Conservation (phyloP, 2,888 invertebrate species). For the Iselma pallidipennis region DNA sequence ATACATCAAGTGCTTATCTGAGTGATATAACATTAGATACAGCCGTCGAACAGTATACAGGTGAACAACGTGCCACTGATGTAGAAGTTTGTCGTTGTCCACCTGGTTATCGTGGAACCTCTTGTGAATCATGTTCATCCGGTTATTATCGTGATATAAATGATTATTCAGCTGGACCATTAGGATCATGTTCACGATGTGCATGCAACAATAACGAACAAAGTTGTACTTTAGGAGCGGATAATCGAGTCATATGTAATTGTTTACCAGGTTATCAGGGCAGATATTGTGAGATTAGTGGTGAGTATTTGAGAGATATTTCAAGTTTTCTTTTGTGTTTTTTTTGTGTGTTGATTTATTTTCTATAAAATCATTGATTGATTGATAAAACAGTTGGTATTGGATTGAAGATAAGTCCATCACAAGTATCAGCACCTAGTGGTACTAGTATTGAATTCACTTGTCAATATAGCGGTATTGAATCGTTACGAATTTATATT, state of each 20-base stretch:
- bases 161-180: slow-evolving; percentile 56
- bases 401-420: slow-evolving; percentile 57
- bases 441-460: slow-evolving; percentile 55
- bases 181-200: slow-evolving; percentile 70
- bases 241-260: slow-evolving; percentile 68
- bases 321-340: neutral
- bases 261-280: slow-evolving; percentile 74
- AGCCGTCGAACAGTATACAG: slow-evolving; percentile 65
- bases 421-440: slow-evolving; percentile 52
- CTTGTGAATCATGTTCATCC: slow-evolving; percentile 78
- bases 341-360: slow-evolving; percentile 2
- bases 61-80: slow-evolving; percentile 67
- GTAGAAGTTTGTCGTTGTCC: slow-evolving; percentile 73
- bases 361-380: slow-evolving; percentile 11
- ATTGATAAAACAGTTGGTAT: slow-evolving; percentile 26
- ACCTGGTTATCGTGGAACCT: slow-evolving; percentile 75
- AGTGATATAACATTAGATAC: slow-evolving; percentile 88
- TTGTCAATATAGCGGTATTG: slow-evolving; percentile 58
- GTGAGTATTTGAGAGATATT: slow-evolving; percentile 52
- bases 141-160: slow-evolving; percentile 72
- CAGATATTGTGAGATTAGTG: slow-evolving; percentile 63
- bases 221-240: slow-evolving; percentile 63
- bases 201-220: slow-evolving; percentile 77
- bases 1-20: slow-evolving; percentile 69
- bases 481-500: slow-evolving; percentile 53